Evolutionary conservation across 1,140 invertebrate species (phyloP), one percentile per base, ranked within the genome.

Genomic region (Thalassaphorura encarpata): DNA sequence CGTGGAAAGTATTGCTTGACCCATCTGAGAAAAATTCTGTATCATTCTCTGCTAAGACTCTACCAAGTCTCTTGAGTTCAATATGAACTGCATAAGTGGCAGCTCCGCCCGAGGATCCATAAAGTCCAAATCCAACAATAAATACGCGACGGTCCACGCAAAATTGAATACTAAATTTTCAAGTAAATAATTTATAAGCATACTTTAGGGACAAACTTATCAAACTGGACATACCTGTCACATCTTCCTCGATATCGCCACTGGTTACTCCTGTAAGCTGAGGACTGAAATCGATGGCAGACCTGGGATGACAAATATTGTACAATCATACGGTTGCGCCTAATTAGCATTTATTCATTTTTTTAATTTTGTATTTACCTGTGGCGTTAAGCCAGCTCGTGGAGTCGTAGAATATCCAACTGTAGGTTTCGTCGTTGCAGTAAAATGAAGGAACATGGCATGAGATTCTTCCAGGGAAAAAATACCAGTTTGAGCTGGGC

Each of bases 251-350:
- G 77, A 69, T 93, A 94, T 31, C 89, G 78, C 89, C 90, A 94
- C 67, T 97, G 93, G 70, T 96, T 97, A 67, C 87, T 91, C 62
- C 93, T 80, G 70, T 96, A 96, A 3, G 92, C 93, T 68, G 89
- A 94, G 1, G 91, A 95, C 70, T 93, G 89, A 70, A 97, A 97
- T 69, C 93, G 78, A 70, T 93, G 90, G 67, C 91, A 94, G 15
- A 90, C 83, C 83, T 86, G n/a, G n/a, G n/a, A n/a, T n/a, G n/a
- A n/a, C n/a, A n/a, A n/a, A n/a, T n/a, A n/a, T n/a, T n/a, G 71
- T 24, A 75, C 33, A n/a, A 36, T 11, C 11, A 36, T 73, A 62
- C 45, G 28, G n/a, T 11, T 11, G 11, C n/a, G n/a, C 33, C n/a
- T 36, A 36, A 36, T n/a, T 36, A n/a, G 11, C 11, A 11, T n/a